Evolutionary conservation across 2,113 vertebrate genomes (phyloP).

Genomic region (Leptosomus discolor): DNA sequence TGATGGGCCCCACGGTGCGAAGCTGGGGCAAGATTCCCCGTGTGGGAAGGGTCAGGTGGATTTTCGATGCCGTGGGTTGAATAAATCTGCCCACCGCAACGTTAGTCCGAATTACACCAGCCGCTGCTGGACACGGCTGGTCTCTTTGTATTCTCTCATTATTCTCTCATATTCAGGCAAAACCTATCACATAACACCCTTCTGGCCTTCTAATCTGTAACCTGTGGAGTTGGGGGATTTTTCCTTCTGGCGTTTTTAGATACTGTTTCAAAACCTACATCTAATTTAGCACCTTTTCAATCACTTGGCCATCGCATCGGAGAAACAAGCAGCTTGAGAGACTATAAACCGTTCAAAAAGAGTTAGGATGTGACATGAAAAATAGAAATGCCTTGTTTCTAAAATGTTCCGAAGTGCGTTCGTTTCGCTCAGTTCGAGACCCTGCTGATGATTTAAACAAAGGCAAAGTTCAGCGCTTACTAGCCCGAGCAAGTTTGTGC

Average conservation of each 20-base stretch:
- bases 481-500: conserved; percentile 4
- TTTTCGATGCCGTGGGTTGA: fast-evolving
- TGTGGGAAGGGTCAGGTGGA: fast-evolving
- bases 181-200: not conserved
- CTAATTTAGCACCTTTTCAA: not conserved
- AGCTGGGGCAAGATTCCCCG: not conserved
- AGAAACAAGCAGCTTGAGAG: not conserved
- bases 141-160: fast-evolving
- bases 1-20: not conserved
- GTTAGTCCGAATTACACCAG: fast-evolving
- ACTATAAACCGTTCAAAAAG: not conserved
- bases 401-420: not conserved
- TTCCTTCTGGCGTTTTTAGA: not conserved
- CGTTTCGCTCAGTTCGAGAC: conserved; percentile 27
- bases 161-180: not conserved
- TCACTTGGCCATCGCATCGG: not conserved
- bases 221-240: fast-evolving
- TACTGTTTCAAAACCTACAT: not conserved
- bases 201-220: not conserved
- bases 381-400: not conserved
- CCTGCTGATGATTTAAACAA: conserved; percentile 22
- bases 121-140: fast-evolving
- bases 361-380: not conserved
- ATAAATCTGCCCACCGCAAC: fast-evolving
- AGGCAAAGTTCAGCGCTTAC: not conserved